Base-by-base conservation (phyloP, 2,888 invertebrate species). In the Caenorhabditis sp. region DNA sequence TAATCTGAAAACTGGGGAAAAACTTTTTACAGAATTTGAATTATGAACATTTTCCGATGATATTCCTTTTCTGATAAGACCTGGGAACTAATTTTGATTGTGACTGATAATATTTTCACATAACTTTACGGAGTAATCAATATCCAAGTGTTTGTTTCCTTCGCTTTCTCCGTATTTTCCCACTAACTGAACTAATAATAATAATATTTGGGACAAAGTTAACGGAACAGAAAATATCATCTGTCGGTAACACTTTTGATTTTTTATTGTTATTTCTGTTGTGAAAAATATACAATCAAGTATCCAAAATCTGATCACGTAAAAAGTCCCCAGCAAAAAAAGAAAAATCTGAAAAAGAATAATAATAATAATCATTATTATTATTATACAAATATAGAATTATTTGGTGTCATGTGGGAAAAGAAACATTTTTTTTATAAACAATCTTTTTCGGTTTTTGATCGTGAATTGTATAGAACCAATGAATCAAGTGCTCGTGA, bases 1-100 rank as follows among this genome's bases (percentile, higher is more conserved):
- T 31, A 31, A 31, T 31, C 31, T 31, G 31, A 31, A 31, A 31
- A n/a, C n/a, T 12, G 10, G 12, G n/a, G 60, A 69, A 63, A 21
- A 59, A 59, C n/a, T n/a, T n/a, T n/a, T n/a, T n/a, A n/a, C n/a
- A n/a, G n/a, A 36, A 36, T 36, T 36, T 36, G 12, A 36, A 36
- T n/a, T n/a, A n/a, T n/a, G n/a, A n/a, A n/a, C n/a, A n/a, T n/a
- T n/a, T n/a, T n/a, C n/a, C n/a, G n/a, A n/a, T n/a, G n/a, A n/a
- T n/a, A n/a, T n/a, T n/a, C n/a, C n/a, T n/a, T n/a, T n/a, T n/a
- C n/a, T n/a, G n/a, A n/a, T n/a, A n/a, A n/a, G n/a, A n/a, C n/a
- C n/a, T n/a, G n/a, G n/a, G n/a, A n/a, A n/a, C n/a, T n/a, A n/a
- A n/a, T n/a, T n/a, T n/a, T n/a, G n/a, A n/a, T n/a, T n/a, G n/a